Conservation (phyloP, 1,140 invertebrate species). For the Euwallacea similis region DNA sequence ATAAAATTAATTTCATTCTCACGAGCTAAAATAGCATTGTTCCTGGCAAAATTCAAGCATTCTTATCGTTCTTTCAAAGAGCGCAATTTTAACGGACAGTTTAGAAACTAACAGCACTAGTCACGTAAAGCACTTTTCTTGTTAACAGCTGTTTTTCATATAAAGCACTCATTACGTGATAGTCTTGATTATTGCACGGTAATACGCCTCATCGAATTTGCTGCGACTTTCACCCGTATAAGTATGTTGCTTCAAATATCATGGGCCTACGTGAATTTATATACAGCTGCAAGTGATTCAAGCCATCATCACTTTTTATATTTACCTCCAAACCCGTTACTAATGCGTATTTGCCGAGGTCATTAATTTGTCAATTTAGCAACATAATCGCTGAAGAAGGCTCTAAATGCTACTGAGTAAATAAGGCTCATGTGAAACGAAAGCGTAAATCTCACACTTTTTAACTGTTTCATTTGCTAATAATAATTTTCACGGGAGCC, state of each 20-base stretch:
- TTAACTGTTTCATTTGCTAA: not conserved
- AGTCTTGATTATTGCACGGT: not conserved
- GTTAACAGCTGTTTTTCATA: not conserved
- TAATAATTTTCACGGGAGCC: not conserved
- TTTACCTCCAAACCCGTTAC: too few species aligned
- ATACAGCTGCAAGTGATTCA: too few species aligned
- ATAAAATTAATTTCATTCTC: too few species aligned
- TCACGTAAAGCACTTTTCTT: not conserved
- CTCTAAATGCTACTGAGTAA: not conserved
- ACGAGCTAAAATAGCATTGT: too few species aligned
- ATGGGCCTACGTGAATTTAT: too few species aligned
- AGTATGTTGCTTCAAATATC: not conserved
- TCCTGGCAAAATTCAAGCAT: too few species aligned
- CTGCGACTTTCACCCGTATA: conserved; percentile 13
- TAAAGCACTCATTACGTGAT: not conserved
- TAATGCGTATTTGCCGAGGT: not conserved
- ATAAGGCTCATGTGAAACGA: not conserved
- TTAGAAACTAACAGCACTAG: not conserved
- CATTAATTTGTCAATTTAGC: not conserved
- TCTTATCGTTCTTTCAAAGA: too few species aligned
- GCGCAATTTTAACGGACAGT: too few species aligned
- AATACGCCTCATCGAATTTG: not conserved
- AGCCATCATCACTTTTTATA: too few species aligned
- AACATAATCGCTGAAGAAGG: not conserved
- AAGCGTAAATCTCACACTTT: not conserved